A percentile compares a stretch with the other conserved stretches of the same genome.
Conservation (phyloP, 2,113 vertebrate genomes). For the Eclectus roratus region DNA sequence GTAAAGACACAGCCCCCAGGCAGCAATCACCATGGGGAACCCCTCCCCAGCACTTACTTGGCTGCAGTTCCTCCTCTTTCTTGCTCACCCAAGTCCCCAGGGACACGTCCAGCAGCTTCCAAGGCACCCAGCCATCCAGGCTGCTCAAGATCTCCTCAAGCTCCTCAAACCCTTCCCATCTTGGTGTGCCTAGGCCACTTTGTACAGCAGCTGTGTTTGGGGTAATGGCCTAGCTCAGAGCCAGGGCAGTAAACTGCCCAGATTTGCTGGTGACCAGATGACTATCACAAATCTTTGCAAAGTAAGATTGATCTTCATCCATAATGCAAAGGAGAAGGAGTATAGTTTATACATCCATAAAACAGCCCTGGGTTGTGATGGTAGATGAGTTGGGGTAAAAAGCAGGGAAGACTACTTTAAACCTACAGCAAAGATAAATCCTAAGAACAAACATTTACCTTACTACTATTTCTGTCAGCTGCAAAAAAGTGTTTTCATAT, state of each 20-base stretch:
- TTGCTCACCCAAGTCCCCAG: background rate
- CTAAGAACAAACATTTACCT: background rate
- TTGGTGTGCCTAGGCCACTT: background rate
- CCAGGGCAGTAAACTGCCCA: background rate
- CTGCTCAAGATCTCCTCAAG: background rate
- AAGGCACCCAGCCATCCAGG: background rate
- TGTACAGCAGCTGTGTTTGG: fast-evolving
- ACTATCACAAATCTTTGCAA: background rate
- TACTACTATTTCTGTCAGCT: background rate
- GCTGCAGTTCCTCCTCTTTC: too few species aligned
- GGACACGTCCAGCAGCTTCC: background rate
- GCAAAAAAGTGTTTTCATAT: background rate
- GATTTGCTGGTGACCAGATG: background rate
- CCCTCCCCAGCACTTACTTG: background rate
- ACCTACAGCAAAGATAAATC: background rate
- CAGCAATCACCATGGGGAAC: too few species aligned
- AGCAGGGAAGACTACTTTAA: background rate
- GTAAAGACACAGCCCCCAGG: fast-evolving
- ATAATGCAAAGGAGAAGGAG: background rate
- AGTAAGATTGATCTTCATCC: background rate
- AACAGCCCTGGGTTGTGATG: background rate
- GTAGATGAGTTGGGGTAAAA: background rate
- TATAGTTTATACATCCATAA: background rate
- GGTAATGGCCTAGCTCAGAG: background rate
- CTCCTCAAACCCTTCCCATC: background rate